Base-by-base conservation (phyloP, 2,888 invertebrate genomes). In the Brenthis ino region DNA sequence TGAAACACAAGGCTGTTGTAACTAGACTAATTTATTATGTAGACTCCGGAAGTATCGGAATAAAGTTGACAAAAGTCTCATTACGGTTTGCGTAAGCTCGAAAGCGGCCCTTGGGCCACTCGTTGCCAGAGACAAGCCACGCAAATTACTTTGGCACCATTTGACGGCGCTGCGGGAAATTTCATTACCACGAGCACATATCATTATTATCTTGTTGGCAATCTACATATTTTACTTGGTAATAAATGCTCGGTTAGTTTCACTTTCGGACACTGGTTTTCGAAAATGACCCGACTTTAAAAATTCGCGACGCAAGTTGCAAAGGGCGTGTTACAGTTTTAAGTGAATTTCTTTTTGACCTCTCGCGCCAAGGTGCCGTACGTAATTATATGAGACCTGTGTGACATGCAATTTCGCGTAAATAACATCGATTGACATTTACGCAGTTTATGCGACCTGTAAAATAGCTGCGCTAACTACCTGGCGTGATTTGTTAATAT, bases 161-260 rank as follows among this genome's bases (percentile, higher is more conserved):
- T 93, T 93, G 93, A 93, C 91, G 88, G 88, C 91, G 89, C 91
- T 88, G 89, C 91, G 90, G 91, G 91, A 92, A 93, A 93, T 92
- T 93, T 93, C 93, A 92, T 93, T 93, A 92, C 92, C 91, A 92
- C 89, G 85, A 90, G 92, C 92, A 93, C 93, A 93, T 92, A 93
- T 93, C 92, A 92, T 93, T 92, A 93, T 93, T 93, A 92, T 92
- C 92, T 92, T 82, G 83, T 83, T 83, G 82, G 86, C 93, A 92
- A 93, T 93, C 93, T 93, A 92, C 93, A 92, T 92, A 92, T 92
- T 93, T 92, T 92, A 90, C 89, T 85, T 85, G 81, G 90, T 89
- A 91, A 92, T 92, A 92, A 92, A 91, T 90, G 91, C 86, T 84
- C 87, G 85, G 85, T 89, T 87, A 89, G 92, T 93, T 93, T 93